Base-by-base conservation (phyloP, 2,797 vertebrate genomes). In the Myotis daubentonii region DNA sequence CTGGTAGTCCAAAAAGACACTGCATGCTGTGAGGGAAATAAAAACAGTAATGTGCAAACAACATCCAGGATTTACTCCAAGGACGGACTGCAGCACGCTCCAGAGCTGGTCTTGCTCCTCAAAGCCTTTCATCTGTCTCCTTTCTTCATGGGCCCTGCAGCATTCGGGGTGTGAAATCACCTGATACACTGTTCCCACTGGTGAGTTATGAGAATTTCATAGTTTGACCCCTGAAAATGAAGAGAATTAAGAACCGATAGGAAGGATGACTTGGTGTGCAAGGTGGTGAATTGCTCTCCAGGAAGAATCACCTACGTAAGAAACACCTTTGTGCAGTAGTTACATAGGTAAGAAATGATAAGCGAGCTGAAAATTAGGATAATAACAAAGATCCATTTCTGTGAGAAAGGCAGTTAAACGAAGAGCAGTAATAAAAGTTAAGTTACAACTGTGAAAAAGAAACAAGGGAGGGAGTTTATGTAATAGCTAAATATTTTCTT, bases 191-290 rank as follows among this genome's bases (percentile, higher is more conserved):
- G 16, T 75, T 97, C 95, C 4, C 11, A 19, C 78, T 84, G 81
- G 65, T 36, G 36, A 85, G 90, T 75, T 41, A 8, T 91, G 72
- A 74, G 79, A 86, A 74, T 97, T 97, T 93, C 93, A 62, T 89
- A 92, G 94, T 85, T 65, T 60, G 38, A 25, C 87, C 8, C 38
- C n/a, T 53, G 41, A 80, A 93, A 83, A 79, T 25, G 47, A 94
- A 88, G 53, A 70, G 76, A 95, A 95, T 28, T 83, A 82, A 91
- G 91, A 60, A 22, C 7, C 30, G 36, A 51, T 16, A 57, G 76
- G 25, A n/a, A 80, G 23, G 94, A 74, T 44, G 78, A 87, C 91
- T 91, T 91, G 88, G 71, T 87, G 23, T 74, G 57, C 53, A 44
- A 85, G 76, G 81, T 78, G 19, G 4, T 86, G 75, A 66, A 72